phyloP scores from a whole-genome alignment of 2,888 invertebrate species.

The Endomychus coccineus region DNA sequence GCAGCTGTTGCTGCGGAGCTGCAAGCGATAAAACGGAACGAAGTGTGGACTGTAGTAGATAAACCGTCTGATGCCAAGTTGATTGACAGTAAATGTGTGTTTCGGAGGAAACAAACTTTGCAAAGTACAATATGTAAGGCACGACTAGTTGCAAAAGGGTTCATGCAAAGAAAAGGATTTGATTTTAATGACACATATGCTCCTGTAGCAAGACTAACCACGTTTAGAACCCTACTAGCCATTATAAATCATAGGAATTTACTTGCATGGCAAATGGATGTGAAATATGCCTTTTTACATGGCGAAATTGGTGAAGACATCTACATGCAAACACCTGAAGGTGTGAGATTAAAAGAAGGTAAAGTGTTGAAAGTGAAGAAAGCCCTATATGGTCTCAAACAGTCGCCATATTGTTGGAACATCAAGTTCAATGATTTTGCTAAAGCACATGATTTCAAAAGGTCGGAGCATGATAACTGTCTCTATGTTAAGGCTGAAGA shows the following conservation, averaged over 20 bases:
- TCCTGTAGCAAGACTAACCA: conserved; percentile 14
- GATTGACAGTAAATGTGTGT: conserved; percentile 22
- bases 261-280: conserved; percentile 10
- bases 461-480: conserved; percentile 18
- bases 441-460: conserved; percentile 10
- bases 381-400: conserved; percentile 17
- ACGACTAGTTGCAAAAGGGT: too few relatives aligned
- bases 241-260: conserved; percentile 11
- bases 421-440: conserved; percentile 16
- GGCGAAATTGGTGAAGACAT: conserved; percentile 13
- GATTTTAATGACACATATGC: conserved; percentile 28
- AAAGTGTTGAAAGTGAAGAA: conserved; percentile 14
- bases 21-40: conserved; percentile 15
- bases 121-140: too few relatives aligned
- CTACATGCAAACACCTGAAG: conserved; percentile 16
- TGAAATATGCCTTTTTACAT: conserved; percentile 15
- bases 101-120: too few relatives aligned
- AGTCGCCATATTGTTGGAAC: conserved; percentile 17
- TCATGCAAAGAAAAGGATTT: conserved; percentile 21
- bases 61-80: conserved; percentile 16
- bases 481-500: conserved; percentile 12
- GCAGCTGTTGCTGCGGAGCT: conserved; percentile 22
- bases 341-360: conserved; percentile 8
- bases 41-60: conserved; percentile 20
- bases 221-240: conserved; percentile 11